phyloP scores from a whole-genome alignment of 2,888 invertebrate species.

The Acrobasis suavella region DNA sequence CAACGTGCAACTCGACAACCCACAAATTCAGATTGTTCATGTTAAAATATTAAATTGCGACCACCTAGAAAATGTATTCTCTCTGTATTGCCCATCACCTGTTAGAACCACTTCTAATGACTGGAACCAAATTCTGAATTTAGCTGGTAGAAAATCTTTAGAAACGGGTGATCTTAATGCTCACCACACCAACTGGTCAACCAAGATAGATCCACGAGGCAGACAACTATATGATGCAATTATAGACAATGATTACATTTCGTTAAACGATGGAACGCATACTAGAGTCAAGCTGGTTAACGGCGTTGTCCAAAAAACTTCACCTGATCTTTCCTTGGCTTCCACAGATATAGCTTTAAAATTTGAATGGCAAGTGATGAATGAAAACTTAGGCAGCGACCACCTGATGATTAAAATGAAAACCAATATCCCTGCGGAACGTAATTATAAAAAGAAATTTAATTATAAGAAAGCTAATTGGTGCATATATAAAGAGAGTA shows the following conservation, averaged over 20 bases:
- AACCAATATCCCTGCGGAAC: not conserved
- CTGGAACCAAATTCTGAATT: not conserved
- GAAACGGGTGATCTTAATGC: not conserved
- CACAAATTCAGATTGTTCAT: not conserved
- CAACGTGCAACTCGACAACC: not conserved
- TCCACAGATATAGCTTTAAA: not conserved
- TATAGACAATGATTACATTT: not conserved
- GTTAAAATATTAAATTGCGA: slow-evolving; percentile 2
- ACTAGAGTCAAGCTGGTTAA: slow-evolving; percentile 11
- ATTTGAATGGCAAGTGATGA: slow-evolving; percentile 10
- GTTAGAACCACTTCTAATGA: not conserved
- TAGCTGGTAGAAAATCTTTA: not conserved
- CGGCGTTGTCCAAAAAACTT: not conserved
- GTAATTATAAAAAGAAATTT: not conserved
- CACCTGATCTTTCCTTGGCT: slow-evolving; percentile 6
- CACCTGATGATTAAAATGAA: not conserved
- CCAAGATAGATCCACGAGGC: not conserved
- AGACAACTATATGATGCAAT: slow-evolving; percentile 3
- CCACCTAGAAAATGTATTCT: not conserved
- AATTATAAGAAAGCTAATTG: slow-evolving; percentile 13
- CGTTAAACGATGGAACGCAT: not conserved
- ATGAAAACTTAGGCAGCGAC: slow-evolving; percentile 8
- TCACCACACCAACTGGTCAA: slow-evolving; percentile 13
- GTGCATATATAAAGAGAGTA: not conserved
- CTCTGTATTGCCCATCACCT: slow-evolving; percentile 7